Evolutionary conservation across 2,888 invertebrate genomes (phyloP).

Genomic region (Bellardia pandia): DNA sequence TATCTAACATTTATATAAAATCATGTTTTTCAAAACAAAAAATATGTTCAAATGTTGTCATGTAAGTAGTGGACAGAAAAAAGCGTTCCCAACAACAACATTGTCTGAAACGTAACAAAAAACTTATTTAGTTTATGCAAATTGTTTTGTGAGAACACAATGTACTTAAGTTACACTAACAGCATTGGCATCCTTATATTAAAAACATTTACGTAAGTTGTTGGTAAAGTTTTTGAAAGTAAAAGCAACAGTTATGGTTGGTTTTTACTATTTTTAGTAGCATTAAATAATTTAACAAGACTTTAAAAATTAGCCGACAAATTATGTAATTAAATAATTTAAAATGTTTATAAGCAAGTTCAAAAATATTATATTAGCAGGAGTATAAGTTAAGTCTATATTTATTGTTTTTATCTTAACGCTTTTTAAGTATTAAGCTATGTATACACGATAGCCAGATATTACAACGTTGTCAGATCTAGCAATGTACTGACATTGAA

Average conservation of each 20-base stretch:
- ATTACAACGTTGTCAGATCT: no score
- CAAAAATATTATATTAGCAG: no score
- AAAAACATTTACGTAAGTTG: background rate
- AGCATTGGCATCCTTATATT: background rate
- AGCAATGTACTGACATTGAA: no score
- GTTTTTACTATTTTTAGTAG: no score
- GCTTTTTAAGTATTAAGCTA: no score
- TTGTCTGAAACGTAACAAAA: background rate
- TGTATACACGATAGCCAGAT: no score
- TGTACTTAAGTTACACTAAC: constrained; percentile 17
- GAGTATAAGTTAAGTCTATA: no score
- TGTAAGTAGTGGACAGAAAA: background rate
- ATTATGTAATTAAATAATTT: no score
- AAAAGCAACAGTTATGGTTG: background rate
- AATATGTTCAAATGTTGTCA: background rate
- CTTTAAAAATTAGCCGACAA: no score
- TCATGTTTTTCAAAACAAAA: constrained; percentile 51
- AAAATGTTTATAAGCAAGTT: no score
- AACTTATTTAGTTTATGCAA: constrained; percentile 21
- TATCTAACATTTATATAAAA: constrained; percentile 42
- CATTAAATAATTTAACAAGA: no score
- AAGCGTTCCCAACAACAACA: background rate
- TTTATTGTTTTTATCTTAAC: no score
- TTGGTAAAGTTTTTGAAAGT: background rate
- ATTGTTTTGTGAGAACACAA: background rate